Percentiles rank a stretch among this genome's conserved stretches.
Conservation (phyloP, 2,797 vertebrate species). For the Spondyliosoma cantharus region DNA sequence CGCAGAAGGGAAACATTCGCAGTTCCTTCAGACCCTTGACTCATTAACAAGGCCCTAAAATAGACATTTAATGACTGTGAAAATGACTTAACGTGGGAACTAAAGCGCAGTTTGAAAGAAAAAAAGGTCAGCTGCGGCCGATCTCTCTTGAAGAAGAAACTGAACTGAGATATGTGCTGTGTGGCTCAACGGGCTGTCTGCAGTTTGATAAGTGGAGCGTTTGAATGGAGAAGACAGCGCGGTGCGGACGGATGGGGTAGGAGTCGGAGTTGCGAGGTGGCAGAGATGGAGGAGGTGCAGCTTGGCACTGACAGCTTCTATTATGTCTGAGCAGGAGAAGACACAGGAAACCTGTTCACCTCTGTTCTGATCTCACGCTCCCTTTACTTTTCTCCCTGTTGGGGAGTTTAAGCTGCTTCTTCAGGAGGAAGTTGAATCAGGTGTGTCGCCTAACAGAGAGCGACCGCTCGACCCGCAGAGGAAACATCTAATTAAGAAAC, state of each 20-base stretch:
- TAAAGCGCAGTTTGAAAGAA: constrained; percentile 28
- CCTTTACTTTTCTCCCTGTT: constrained; percentile 2
- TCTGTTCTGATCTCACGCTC: not conserved
- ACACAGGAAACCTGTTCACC: constrained; percentile 84
- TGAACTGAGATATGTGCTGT: not conserved
- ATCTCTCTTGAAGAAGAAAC: constrained; percentile 18
- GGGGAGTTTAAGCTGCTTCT: constrained; percentile 16
- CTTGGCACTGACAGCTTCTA: constrained; percentile 73
- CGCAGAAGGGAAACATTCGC: constrained; percentile 73
- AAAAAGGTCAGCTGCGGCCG: constrained; percentile 23
- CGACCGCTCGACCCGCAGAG: not conserved
- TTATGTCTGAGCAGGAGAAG: constrained; percentile 83
- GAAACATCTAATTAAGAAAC: too few relatives aligned
- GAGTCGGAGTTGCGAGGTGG: constrained; percentile 70
- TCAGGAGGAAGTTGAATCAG: not conserved
- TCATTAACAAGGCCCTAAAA: constrained; percentile 80
- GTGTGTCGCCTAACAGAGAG: not conserved
- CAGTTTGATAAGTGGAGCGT: constrained; percentile 52
- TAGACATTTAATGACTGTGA: constrained; percentile 72
- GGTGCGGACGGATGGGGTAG: constrained; percentile 35
- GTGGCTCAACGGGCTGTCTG: constrained; percentile 36
- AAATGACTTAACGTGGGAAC: constrained; percentile 53
- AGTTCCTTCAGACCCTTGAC: constrained; percentile 62
- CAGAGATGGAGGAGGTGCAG: constrained; percentile 66
- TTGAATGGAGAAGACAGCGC: constrained; percentile 22